Base-by-base conservation (phyloP, 2,888 invertebrate species). In the Scaptomyza parva region DNA sequence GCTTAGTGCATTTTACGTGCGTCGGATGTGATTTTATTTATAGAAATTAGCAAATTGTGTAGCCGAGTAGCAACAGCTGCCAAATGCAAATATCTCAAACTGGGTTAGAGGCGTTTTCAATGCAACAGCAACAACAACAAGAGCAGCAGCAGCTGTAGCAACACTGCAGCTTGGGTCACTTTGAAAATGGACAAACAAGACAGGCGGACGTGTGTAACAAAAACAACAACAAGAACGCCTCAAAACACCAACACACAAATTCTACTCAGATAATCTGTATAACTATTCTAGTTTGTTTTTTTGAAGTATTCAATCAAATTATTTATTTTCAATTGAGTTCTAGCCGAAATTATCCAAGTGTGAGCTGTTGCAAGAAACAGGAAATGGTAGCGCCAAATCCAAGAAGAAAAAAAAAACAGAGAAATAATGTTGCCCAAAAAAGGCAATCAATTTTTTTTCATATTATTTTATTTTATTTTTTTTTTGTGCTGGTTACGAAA, bases 401-500 rank as follows among this genome's bases (percentile, higher is more conserved):
- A n/a, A n/a, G n/a, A n/a, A n/a, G n/a, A 37, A 37, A 17, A 35
- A 8, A 35, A 35, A 8, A n/a, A n/a, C n/a, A n/a, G n/a, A n/a
- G n/a, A n/a, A n/a, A n/a, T n/a, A n/a, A 8, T 37, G 76, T 66
- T 86, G 82, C 67, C 86, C 86, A 76, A 80, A 86, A 80, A 82
- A 83, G 82, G 82, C 86, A 71, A 85, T 60, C 65, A 61, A 52
- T 64, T 58, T 50, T 37, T 45, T 59, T 43, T 47, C 44, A 14
- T 35, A 14, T 33, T 33, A 33, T 33, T n/a, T n/a, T n/a, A 33
- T 35, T 35, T 33, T n/a, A 2, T 6, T 9, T 9, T 9, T 17
- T 17, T 37, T 37, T 3, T 84, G 66, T 64, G 65, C 70, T 67
- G 73, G 76, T 73, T 79, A 79, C 83, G 52, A 82, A 82, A 81